Conservation (phyloP, 2,113 vertebrate genomes). For the Tympanuchus pallidicinctus region DNA sequence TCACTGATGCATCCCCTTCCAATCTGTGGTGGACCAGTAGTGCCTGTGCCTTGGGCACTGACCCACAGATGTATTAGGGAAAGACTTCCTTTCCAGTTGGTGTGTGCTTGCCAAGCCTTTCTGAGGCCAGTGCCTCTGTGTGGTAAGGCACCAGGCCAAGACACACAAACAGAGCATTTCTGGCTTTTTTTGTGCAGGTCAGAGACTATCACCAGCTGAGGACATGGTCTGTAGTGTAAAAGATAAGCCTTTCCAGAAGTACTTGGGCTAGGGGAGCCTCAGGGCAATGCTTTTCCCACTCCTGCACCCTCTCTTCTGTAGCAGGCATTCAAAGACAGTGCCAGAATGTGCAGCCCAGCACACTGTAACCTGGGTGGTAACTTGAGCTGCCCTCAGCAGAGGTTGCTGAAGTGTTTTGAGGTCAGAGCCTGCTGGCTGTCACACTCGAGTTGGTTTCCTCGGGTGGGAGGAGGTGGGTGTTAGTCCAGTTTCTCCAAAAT, state of each 20-base stretch:
- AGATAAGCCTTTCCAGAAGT: not conserved
- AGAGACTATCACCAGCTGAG: not conserved
- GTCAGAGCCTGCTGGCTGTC: not conserved
- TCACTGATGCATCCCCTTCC: not conserved
- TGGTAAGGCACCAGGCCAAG: slow-evolving; percentile 40
- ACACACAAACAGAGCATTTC: slow-evolving; percentile 28
- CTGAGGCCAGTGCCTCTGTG: slow-evolving; percentile 12
- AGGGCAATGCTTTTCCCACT: not conserved
- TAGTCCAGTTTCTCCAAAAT: slow-evolving; percentile 14
- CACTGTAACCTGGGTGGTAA: not conserved
- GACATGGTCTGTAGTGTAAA: not conserved
- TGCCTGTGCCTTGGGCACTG: not conserved
- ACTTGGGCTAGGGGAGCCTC: not conserved
- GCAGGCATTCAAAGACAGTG: not conserved
- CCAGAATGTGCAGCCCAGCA: not conserved
- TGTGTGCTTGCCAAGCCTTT: slow-evolving; percentile 15
- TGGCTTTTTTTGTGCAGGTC: not conserved
- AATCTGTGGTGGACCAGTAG: not conserved
- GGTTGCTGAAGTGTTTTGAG: slow-evolving; percentile 7
- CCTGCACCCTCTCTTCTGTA: not conserved
- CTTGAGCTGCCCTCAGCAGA: not conserved
- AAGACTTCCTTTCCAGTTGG: slow-evolving; percentile 30
- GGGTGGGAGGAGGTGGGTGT: not conserved
- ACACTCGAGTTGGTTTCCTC: not conserved
- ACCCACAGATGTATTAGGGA: not conserved